Conservation (phyloP, 2,113 vertebrate genomes). For the Hippocampus mohnikei region DNA sequence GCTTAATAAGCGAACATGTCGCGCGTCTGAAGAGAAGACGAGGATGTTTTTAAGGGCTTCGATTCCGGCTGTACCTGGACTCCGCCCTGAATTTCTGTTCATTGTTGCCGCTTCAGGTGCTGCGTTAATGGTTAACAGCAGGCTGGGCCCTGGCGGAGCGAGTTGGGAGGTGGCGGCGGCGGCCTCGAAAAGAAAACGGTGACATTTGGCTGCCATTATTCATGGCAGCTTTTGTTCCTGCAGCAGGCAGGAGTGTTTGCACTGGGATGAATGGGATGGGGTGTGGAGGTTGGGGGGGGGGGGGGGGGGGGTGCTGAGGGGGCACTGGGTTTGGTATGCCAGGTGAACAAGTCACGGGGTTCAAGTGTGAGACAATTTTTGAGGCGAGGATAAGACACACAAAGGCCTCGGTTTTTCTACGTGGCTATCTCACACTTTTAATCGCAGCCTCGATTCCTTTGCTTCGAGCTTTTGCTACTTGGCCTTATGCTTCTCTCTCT, state of each 20-base stretch:
- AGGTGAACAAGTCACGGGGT: slow-evolving; percentile 68
- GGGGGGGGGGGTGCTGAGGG: slow-evolving; percentile 19
- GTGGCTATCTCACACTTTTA: slow-evolving; percentile 16
- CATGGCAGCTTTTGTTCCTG: slow-evolving; percentile 71
- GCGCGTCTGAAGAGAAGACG: neutral
- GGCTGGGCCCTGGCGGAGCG: slow-evolving; percentile 41
- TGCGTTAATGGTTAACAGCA: slow-evolving; percentile 73
- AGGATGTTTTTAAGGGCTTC: neutral
- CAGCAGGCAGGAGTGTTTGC: slow-evolving; percentile 68
- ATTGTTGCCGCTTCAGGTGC: slow-evolving; percentile 62
- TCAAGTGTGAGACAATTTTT: slow-evolving; percentile 55
- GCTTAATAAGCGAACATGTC: neutral
- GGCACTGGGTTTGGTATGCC: slow-evolving; percentile 19
- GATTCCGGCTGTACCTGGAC: slow-evolving; percentile 9
- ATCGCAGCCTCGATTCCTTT: neutral
- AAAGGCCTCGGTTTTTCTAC: slow-evolving; percentile 45
- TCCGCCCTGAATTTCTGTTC: slow-evolving; percentile 36
- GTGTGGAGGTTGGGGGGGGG: slow-evolving; percentile 40
- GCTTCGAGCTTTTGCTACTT: neutral
- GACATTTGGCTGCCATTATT: slow-evolving; percentile 78
- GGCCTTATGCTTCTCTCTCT: neutral
- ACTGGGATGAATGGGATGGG: slow-evolving; percentile 62
- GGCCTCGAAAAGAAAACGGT: slow-evolving; percentile 64
- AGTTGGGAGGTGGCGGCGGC: slow-evolving; percentile 47
- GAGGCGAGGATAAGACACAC: slow-evolving; percentile 48